Conservation (phyloP, 2,797 vertebrate genomes). For the Tauraco hartlaubi region DNA sequence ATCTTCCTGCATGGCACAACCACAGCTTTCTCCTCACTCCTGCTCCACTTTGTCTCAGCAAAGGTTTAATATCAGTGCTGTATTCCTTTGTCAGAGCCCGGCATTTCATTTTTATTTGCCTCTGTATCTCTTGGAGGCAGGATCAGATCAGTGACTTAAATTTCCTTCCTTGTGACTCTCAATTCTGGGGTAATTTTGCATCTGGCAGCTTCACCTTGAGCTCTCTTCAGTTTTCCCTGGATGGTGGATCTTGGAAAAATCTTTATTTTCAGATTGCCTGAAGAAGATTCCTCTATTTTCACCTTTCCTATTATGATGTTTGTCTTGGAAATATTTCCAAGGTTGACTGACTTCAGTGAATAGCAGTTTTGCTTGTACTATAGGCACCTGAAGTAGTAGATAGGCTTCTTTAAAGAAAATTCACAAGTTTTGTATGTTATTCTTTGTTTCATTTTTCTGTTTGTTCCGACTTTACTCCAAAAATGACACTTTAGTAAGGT, state of each 20-base stretch:
- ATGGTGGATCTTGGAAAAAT: background rate
- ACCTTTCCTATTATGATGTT: background rate
- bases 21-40: background rate
- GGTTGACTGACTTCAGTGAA: background rate
- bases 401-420: background rate
- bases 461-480: background rate
- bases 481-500: conserved; percentile 5
- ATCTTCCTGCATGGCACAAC: background rate
- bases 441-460: background rate
- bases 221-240: background rate
- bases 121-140: background rate
- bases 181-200: background rate
- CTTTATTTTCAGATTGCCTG: background rate
- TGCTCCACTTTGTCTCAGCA: background rate
- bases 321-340: background rate
- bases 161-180: background rate
- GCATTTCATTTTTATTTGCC: background rate
- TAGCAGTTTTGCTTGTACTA: background rate
- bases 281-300: background rate
- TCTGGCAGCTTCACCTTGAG: background rate
- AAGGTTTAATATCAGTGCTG: background rate
- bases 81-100: background rate
- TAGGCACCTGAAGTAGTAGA: background rate
- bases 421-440: background rate
- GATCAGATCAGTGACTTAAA: background rate